Conservation (phyloP, 2,113 vertebrate genomes). For the Crotophaga sulcirostris region DNA sequence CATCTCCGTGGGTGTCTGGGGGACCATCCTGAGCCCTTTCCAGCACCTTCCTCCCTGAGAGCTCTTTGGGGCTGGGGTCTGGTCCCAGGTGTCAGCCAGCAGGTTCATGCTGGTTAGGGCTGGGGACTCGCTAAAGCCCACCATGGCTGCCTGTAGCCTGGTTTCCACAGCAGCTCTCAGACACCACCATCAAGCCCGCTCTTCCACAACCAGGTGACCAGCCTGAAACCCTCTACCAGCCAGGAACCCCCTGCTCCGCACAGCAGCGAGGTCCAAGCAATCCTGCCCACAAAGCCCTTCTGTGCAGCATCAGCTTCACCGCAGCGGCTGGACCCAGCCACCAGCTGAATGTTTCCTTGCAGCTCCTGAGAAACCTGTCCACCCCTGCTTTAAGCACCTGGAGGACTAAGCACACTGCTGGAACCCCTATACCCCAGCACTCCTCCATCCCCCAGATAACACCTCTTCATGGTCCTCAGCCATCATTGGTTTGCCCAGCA, state of each 20-base stretch:
- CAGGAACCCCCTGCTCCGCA: not conserved
- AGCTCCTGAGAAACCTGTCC: not conserved
- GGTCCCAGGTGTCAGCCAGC: not conserved
- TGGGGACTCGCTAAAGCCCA: not conserved
- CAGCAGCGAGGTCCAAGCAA: not conserved
- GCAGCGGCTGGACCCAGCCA: rapidly evolving
- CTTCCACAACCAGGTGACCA: rapidly evolving
- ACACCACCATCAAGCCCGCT: not conserved
- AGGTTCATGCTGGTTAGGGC: not conserved
- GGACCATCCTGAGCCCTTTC: not conserved
- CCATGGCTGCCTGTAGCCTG: not conserved
- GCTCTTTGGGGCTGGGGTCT: no score
- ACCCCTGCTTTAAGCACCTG: not conserved
- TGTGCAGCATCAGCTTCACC: rapidly evolving
- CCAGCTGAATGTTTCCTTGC: not conserved
- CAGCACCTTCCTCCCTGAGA: not conserved
- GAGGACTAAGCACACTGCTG: not conserved
- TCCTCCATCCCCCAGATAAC: not conserved
- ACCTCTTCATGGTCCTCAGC: not conserved
- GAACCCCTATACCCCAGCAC: not conserved
- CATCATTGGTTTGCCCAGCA: rapidly evolving
- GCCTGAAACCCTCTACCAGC: not conserved
- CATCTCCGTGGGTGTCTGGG: not conserved
- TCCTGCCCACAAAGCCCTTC: not conserved
- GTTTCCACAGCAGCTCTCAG: not conserved